Percentiles rank a stretch among this genome's conserved stretches.
phyloP scores from a whole-genome alignment of 37 sponge, comb jelly and placozoan genomes.

The Tethya wilhelma region DNA sequence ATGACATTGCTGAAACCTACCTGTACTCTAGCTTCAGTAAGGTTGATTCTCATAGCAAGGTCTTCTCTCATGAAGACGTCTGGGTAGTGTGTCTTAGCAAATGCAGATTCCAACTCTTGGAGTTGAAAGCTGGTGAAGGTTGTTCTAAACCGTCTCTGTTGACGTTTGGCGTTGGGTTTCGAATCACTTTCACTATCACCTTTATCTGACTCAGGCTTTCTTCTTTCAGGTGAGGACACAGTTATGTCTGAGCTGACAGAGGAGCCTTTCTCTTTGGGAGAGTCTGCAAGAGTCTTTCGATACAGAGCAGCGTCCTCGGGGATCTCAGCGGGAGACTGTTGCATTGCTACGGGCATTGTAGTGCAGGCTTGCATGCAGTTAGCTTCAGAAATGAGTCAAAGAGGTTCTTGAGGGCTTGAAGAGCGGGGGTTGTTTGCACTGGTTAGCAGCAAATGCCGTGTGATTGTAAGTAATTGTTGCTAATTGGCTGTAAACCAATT shows the following conservation, averaged over 20 bases:
- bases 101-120: conserved; percentile 88
- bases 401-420: background rate
- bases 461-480: conserved; percentile 35
- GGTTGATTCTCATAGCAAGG: conserved; percentile 80
- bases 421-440: background rate
- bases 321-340: conserved; percentile 59
- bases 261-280: conserved; percentile 50
- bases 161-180: conserved; percentile 63
- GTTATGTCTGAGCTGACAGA: conserved; percentile 18
- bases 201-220: conserved; percentile 56
- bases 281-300: conserved; percentile 9
- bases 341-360: conserved; percentile 74
- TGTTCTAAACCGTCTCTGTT: conserved; percentile 89
- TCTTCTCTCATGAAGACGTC: conserved; percentile 97
- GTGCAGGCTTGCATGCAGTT: background rate
- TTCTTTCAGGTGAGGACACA: conserved; percentile 41
- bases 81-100: conserved; percentile 92
- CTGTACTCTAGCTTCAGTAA: conserved; percentile 96
- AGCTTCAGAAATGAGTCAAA: background rate
- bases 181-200: conserved; percentile 35
- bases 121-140: conserved; percentile 94
- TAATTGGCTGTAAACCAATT: conserved; percentile 37
- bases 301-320: conserved; percentile 29
- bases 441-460: background rate
- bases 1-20: too few species aligned